Evolutionary conservation across 2,888 invertebrate genomes (phyloP).

Genomic region (Pristionchus entomophagus): DNA sequence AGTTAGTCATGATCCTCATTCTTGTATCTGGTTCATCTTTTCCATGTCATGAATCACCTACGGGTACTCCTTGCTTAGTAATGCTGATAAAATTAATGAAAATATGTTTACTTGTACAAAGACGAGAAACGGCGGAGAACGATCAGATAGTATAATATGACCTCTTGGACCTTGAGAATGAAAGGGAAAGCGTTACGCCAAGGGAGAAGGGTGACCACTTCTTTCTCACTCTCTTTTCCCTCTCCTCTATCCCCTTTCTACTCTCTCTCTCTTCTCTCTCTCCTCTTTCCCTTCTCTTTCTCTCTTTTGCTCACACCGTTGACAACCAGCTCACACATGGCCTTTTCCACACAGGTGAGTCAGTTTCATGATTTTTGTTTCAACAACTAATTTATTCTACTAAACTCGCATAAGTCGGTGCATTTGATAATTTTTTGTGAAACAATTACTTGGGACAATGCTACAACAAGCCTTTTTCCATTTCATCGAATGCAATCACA

Average conservation of each 20-base stretch:
- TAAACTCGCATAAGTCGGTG: too few species aligned
- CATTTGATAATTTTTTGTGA: too few species aligned
- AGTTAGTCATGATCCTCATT: not conserved
- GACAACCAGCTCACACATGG: not conserved
- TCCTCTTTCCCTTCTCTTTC: not conserved
- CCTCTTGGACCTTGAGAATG: not conserved
- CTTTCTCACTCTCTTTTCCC: too few species aligned
- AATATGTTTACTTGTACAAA: not conserved
- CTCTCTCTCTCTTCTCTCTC: not conserved
- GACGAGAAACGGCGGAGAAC: too few species aligned
- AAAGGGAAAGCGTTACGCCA: not conserved
- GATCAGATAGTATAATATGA: too few species aligned
- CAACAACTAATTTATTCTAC: too few species aligned
- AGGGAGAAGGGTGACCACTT: not conserved
- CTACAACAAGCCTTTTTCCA: too few species aligned
- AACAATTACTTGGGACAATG: too few species aligned
- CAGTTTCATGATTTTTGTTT: not conserved
- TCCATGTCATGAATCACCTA: not conserved
- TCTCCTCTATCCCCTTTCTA: not conserved
- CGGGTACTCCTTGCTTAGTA: constrained; percentile 1
- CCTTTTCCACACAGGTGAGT: not conserved
- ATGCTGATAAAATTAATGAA: not conserved
- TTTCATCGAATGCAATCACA: not conserved
- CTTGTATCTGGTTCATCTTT: not conserved
- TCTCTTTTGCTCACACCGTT: not conserved